These are phyloP conservation scores for Aphrophora alni DNA, from an alignment of 2,888 invertebrate genomes.

Conservation along the genomic window DNA sequence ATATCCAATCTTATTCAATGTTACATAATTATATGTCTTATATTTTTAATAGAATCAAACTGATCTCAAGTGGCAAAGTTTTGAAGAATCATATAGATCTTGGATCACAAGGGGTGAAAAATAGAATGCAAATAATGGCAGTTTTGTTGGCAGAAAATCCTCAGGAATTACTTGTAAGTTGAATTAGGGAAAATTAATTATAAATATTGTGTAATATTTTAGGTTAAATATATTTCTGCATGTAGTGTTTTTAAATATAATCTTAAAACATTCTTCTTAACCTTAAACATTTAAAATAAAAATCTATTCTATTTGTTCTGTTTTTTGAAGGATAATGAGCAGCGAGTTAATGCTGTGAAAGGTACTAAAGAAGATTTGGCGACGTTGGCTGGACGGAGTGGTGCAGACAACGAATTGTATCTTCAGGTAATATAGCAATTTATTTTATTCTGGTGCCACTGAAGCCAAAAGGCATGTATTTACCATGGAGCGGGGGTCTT, in stretches of 20 bases:
- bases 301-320: no score
- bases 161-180: not conserved
- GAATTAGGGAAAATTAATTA: no score
- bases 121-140: slow-evolving; percentile 73
- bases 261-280: no score
- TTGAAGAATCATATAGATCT: slow-evolving; percentile 63
- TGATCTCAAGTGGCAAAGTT: slow-evolving; percentile 72
- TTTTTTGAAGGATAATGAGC: slow-evolving; percentile 10
- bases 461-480: no score
- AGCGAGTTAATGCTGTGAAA: slow-evolving; percentile 55
- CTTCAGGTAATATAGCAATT: slow-evolving; percentile 60
- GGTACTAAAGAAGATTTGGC: slow-evolving; percentile 62
- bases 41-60: slow-evolving; percentile 65
- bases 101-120: slow-evolving; percentile 68
- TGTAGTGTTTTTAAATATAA: no score
- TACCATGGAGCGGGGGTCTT: no score
- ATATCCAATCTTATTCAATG: no score
- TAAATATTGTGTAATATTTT: no score
- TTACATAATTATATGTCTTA: no score
- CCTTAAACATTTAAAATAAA: no score
- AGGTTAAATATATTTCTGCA: no score
- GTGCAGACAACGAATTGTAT: slow-evolving; percentile 59
- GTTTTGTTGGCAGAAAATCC: slow-evolving; percentile 60
- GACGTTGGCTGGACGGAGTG: slow-evolving; percentile 59
- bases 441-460: no score